These are phyloP conservation scores for Ceuthmochares aereus DNA, from an alignment of 2,113 vertebrate species.

Conservation along the genomic window DNA sequence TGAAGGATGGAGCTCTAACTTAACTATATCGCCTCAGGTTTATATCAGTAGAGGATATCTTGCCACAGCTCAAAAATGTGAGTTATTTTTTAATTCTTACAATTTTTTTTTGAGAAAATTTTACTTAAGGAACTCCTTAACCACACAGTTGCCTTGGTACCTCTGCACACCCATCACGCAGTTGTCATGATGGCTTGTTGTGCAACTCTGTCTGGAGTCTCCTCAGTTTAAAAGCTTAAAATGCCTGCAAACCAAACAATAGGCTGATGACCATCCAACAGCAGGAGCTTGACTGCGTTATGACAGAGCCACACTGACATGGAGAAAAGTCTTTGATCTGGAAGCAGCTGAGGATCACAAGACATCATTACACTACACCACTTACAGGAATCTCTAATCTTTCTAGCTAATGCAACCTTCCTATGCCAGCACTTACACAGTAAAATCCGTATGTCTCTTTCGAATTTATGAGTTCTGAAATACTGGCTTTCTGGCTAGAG, in stretches of 20 bases:
- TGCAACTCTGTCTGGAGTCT: background rate
- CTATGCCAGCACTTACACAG: background rate
- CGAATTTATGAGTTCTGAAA: background rate
- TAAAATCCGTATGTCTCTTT: background rate
- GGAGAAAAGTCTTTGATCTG: conserved; percentile 33
- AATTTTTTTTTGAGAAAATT: background rate
- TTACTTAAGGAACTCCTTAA: background rate
- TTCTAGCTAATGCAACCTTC: conserved; percentile 23
- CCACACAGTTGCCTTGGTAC: background rate
- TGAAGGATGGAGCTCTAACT: background rate
- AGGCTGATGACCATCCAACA: background rate
- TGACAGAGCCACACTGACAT: background rate
- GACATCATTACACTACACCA: background rate
- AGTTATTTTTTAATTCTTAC: background rate
- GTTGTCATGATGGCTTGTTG: background rate
- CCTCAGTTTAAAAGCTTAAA: background rate
- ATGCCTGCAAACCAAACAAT: background rate
- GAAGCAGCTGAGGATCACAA: conserved; percentile 56
- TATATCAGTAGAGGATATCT: background rate
- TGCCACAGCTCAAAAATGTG: accelerated
- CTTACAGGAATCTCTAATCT: conserved; percentile 41
- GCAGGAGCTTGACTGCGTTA: background rate
- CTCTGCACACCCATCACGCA: background rate
- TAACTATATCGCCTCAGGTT: background rate
- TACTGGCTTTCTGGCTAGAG: background rate